Evolutionary conservation across 2,888 invertebrate genomes (phyloP).

Genomic region (Sesamia inferens): DNA sequence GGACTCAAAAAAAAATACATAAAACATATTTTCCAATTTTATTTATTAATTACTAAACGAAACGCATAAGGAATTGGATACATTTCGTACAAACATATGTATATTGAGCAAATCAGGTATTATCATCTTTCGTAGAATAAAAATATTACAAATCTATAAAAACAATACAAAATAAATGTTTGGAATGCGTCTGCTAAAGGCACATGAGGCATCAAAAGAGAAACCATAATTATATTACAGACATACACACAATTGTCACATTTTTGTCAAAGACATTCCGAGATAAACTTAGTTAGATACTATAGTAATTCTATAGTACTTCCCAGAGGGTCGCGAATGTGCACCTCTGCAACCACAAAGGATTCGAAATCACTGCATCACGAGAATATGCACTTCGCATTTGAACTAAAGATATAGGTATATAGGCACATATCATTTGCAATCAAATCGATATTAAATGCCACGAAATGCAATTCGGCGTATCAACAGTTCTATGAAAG

Average conservation of each 20-base stretch:
- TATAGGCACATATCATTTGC: conserved; percentile 10
- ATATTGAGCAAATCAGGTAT: conserved; percentile 78
- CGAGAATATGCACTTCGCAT: conserved; percentile 5
- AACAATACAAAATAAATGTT: conserved; percentile 56
- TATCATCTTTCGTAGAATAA: conserved; percentile 57
- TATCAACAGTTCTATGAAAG: neutral
- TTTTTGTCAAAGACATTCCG: too few species aligned
- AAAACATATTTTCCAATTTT: conserved; percentile 29
- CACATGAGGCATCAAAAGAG: conserved; percentile 53
- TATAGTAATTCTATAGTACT: too few species aligned
- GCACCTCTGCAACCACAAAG: conserved; percentile 1
- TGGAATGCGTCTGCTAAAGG: conserved; percentile 72
- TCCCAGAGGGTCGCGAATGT: too few species aligned
- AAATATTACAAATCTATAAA: conserved; percentile 59
- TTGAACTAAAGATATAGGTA: conserved; percentile 12
- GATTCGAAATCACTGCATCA: conserved; percentile 20
- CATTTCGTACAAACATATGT: conserved; percentile 61
- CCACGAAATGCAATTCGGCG: conserved; percentile 31
- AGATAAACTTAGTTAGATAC: too few species aligned
- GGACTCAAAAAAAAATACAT: neutral
- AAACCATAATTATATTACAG: conserved; percentile 24
- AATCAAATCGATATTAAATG: conserved; percentile 34
- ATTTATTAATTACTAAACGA: conserved; percentile 49
- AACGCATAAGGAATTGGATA: conserved; percentile 46
- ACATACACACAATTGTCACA: conserved; percentile 10